These are phyloP conservation scores for Aphidius gifuensis DNA, from an alignment of 1,140 invertebrate species.

Conservation along the genomic window DNA sequence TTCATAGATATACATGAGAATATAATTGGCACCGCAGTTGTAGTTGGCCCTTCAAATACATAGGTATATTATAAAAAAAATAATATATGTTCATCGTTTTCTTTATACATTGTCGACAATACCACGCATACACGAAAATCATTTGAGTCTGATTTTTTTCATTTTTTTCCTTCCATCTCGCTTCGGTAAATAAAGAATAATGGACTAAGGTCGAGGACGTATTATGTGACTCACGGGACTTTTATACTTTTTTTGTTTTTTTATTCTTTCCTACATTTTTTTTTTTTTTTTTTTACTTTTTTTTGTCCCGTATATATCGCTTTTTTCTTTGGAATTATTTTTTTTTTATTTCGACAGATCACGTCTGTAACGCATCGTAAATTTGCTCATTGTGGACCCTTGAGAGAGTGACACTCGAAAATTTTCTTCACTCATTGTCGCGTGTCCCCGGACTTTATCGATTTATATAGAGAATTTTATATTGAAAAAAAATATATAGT, in stretches of 20 bases:
- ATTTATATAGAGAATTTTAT: background rate
- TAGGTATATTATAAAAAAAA: slow-evolving; percentile 1
- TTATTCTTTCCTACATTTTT: background rate
- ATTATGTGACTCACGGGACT: slow-evolving; percentile 28
- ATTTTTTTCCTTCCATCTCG: background rate
- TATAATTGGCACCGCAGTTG: slow-evolving; percentile 40
- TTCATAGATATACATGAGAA: slow-evolving; percentile 32
- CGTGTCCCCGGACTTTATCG: background rate
- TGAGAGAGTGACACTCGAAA: slow-evolving; percentile 1
- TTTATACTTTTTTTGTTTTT: background rate
- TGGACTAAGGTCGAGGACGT: slow-evolving; percentile 16
- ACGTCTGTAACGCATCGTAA: slow-evolving; percentile 8
- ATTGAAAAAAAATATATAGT: background rate
- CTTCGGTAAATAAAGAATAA: slow-evolving; percentile 33
- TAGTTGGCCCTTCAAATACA: slow-evolving; percentile 1
- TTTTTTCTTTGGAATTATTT: background rate
- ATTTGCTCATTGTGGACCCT: slow-evolving; percentile 7
- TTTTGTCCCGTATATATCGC: background rate
- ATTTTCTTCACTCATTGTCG: slow-evolving; percentile 9
- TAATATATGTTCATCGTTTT: too few species aligned
- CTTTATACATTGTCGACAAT: too few species aligned
- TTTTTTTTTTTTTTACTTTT: slow-evolving; percentile 3
- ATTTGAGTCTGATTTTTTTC: too few species aligned
- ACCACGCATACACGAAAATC: too few species aligned
- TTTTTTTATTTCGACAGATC: background rate